phyloP scores from a whole-genome alignment of 2,888 invertebrate species.

The Nematopogon swammerdamellus region DNA sequence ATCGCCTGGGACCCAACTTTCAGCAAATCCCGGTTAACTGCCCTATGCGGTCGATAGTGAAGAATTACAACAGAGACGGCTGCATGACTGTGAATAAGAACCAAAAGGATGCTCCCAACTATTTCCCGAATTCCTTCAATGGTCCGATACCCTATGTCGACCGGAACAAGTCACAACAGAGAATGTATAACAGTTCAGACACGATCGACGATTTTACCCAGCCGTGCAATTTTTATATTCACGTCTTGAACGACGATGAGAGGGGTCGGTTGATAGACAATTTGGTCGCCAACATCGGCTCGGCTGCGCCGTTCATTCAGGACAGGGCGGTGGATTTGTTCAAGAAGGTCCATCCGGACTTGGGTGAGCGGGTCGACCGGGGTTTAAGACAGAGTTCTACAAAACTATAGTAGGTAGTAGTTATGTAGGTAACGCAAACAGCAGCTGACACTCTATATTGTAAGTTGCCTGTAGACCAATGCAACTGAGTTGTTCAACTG shows the following conservation, averaged over 20 bases:
- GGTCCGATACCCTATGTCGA: constrained; percentile 70
- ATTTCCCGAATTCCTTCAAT: constrained; percentile 90
- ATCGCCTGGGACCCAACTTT: constrained; percentile 81
- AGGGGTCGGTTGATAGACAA: constrained; percentile 73
- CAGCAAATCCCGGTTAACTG: constrained; percentile 91
- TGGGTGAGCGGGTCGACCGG: constrained; percentile 65
- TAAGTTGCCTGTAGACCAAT: no score
- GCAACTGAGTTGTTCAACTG: no score
- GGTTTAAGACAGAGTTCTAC: constrained; percentile 22
- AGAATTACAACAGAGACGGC: constrained; percentile 87
- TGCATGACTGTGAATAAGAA: constrained; percentile 70
- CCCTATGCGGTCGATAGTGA: constrained; percentile 64
- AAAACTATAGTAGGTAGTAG: no score
- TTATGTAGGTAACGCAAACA: no score
- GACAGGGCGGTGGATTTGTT: constrained; percentile 81
- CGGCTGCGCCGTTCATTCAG: constrained; percentile 75
- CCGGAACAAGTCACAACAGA: constrained; percentile 40
- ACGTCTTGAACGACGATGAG: constrained; percentile 73
- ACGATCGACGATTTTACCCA: constrained; percentile 88
- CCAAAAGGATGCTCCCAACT: constrained; percentile 86
- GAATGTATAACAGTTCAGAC: constrained; percentile 60
- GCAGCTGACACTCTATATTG: no score
- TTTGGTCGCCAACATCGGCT: constrained; percentile 68
- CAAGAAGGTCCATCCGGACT: constrained; percentile 69
- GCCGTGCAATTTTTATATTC: constrained; percentile 71